Conservation (phyloP, 2,113 vertebrate genomes). For the Ictidomys tridecemlineatus region DNA sequence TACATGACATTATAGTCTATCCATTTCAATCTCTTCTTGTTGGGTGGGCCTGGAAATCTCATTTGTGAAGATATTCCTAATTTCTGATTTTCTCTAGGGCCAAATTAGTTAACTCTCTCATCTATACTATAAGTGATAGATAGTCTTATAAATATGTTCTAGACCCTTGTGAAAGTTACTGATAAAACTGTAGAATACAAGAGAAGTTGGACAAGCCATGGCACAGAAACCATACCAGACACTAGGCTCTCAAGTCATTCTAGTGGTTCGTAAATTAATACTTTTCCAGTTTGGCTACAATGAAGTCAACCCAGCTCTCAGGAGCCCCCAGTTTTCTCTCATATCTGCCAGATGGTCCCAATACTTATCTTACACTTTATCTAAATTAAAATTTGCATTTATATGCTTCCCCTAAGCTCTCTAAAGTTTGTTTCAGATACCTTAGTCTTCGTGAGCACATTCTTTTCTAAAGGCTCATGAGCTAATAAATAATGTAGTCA, state of each 20-base stretch:
- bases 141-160: slow-evolving; percentile 37
- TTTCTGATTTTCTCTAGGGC: slow-evolving; percentile 29
- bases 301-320: not conserved
- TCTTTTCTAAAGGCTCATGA: slow-evolving; percentile 25
- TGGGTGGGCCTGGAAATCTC: not conserved
- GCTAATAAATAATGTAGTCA: not conserved
- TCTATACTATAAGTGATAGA: not conserved
- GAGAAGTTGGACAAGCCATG: not conserved
- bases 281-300: not conserved
- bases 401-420: slow-evolving; percentile 20
- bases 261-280: not conserved
- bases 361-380: not conserved
- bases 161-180: not conserved
- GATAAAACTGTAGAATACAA: not conserved
- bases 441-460: not conserved
- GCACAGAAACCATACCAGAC: not conserved
- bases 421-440: not conserved
- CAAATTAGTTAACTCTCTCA: not conserved
- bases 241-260: accelerated
- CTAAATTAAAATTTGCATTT: slow-evolving; percentile 53
- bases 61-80: not conserved
- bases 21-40: not conserved
- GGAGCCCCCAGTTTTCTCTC: not conserved
- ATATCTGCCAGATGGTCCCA: not conserved
- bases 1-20: not conserved